Evolutionary conservation across 2,888 invertebrate genomes (phyloP), one percentile per base, ranked within the genome.

Genomic region (Anarsia innoxiella): DNA sequence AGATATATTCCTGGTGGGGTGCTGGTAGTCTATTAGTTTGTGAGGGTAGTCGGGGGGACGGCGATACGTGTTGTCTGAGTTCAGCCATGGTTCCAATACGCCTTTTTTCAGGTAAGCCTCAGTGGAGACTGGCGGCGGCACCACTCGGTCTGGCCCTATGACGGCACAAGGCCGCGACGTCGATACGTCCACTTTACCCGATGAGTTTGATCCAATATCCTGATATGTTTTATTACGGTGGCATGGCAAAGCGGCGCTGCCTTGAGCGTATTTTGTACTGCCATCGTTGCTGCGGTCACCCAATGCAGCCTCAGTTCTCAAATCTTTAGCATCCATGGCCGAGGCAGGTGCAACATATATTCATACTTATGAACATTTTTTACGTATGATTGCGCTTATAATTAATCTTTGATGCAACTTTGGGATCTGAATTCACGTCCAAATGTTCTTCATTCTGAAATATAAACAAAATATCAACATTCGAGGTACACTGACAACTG

Each of bases 291-390:
- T 70, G 55, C 67, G 71, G 53, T 75, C 72, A 55, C 66, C 66
- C 57, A 71, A 57, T 56, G 64, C 65, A 55, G 70, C 48, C 46
- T 75, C 74, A 36, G 63, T 69, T 48, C 74, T 66, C 48, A 75
- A 66, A 51, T 83, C 82, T 63, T 83, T 82, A 84, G 70, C 73
- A 66, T 83, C 77, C 84, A 84, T 84, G 65, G 64, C 71, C 69
- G 59, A 52, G 49, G 53, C 56, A 49, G 53, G 45, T 56, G 54
- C 49, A 54, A 56, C 54, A 51, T 62, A 66, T 66, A 55, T 54
- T 63, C 49, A 53, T 55, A 59, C 51, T 58, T 58, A 49, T 56
- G 53, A 63, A 42, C 82, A 82, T 82, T 65, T 72, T 67, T 35
- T 16, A 35, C 28, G 28, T 46, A 43, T 37, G 40, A 41, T 39